Conservation (phyloP, 2,888 invertebrate genomes). For the Nudaria mundana region DNA sequence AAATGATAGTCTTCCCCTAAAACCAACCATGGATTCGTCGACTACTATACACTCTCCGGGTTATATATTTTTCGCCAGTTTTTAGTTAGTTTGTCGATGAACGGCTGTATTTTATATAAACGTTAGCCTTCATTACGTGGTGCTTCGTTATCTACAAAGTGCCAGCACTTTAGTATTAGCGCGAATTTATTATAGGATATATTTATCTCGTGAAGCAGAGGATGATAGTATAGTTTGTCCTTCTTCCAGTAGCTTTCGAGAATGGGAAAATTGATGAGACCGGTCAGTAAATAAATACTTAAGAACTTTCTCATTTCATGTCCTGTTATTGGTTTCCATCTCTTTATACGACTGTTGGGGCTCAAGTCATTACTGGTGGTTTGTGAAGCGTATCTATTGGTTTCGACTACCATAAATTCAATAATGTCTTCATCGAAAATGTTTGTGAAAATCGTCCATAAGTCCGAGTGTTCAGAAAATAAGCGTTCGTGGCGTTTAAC, state of each 20-base stretch:
- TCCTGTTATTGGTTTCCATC: background rate
- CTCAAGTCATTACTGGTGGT: background rate
- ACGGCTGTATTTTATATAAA: background rate
- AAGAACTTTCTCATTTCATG: background rate
- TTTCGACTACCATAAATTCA: background rate
- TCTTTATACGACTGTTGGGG: background rate
- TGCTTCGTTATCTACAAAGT: background rate
- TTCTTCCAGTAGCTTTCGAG: too few species aligned
- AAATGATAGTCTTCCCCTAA: background rate
- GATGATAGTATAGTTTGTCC: too few species aligned
- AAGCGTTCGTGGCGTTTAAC: slow-evolving; percentile 12
- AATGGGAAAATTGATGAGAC: background rate
- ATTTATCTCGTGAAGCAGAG: too few species aligned
- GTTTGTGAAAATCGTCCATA: background rate
- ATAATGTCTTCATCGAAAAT: background rate
- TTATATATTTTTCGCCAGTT: background rate
- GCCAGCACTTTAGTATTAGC: background rate
- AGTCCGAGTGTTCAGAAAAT: background rate
- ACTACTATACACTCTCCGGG: background rate
- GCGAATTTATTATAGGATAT: background rate
- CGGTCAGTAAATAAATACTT: background rate
- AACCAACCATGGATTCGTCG: background rate
- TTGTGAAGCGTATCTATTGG: background rate
- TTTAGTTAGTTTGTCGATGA: background rate
- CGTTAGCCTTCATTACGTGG: background rate